A percentile compares a stretch with the other conserved stretches of the same genome.
Conservation (phyloP, 2,797 vertebrate genomes). For the Microctenopoma lineatum region DNA sequence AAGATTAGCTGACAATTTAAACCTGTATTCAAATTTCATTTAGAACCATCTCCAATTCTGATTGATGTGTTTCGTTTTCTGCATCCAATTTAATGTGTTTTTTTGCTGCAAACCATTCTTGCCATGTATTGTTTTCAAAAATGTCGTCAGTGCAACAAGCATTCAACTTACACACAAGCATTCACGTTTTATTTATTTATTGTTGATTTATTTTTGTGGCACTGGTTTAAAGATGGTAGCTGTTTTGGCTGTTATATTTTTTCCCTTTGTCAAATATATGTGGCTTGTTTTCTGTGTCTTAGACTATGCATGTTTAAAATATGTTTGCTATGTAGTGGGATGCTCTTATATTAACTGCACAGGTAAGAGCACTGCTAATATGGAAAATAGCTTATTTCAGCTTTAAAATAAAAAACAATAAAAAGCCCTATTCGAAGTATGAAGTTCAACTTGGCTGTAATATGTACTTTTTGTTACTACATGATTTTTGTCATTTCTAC, state of each 20-base stretch:
- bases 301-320: slow-evolving; percentile 70
- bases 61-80: slow-evolving; percentile 6
- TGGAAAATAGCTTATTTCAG: slow-evolving; percentile 32
- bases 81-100: background rate
- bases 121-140: slow-evolving; percentile 7
- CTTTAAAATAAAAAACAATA: slow-evolving; percentile 40
- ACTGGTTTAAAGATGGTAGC: slow-evolving; percentile 54
- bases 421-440: slow-evolving; percentile 1
- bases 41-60: slow-evolving; percentile 4
- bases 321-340: slow-evolving; percentile 53
- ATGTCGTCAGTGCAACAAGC: slow-evolving; percentile 15
- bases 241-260: slow-evolving; percentile 54
- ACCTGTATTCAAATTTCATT: slow-evolving; percentile 1
- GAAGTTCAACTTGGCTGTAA: slow-evolving; percentile 29
- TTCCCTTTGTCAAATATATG: slow-evolving; percentile 38
- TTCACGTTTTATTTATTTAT: slow-evolving; percentile 65
- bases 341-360: slow-evolving; percentile 43
- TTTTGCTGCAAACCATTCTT: slow-evolving; percentile 17
- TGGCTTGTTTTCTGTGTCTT: slow-evolving; percentile 51
- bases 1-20: slow-evolving; percentile 6
- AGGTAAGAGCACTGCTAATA: slow-evolving; percentile 41
- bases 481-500: slow-evolving; percentile 50
- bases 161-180: slow-evolving; percentile 13
- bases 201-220: slow-evolving; percentile 28
- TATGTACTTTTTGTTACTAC: slow-evolving; percentile 35